Evolutionary conservation across 2,797 vertebrate genomes (phyloP).

Genomic region (Gymnopithys bicolor): DNA sequence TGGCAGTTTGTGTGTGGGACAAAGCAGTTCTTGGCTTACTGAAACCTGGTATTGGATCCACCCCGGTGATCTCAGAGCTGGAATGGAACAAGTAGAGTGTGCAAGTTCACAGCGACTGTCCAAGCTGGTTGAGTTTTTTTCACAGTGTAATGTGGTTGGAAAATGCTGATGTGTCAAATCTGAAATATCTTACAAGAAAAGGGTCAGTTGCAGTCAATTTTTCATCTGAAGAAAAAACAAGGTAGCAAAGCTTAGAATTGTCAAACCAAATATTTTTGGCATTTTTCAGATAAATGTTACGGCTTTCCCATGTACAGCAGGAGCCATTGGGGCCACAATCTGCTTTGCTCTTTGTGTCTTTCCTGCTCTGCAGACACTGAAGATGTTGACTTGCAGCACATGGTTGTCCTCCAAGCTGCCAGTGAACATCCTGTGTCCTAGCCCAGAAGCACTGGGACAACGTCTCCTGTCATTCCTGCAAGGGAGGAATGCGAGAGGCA

Average conservation of each 20-base stretch:
- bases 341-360: background rate
- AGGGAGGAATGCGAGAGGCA: background rate
- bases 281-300: background rate
- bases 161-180: constrained; percentile 31
- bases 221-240: constrained; percentile 3
- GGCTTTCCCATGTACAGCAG: background rate
- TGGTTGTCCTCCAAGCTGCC: background rate
- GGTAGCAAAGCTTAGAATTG: background rate
- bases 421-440: background rate
- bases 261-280: background rate
- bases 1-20: background rate
- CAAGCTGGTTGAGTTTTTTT: background rate
- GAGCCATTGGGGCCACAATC: background rate
- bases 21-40: background rate
- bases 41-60: background rate
- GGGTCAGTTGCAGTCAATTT: background rate
- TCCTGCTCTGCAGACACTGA: background rate
- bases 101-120: background rate
- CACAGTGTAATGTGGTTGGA: constrained; percentile 8
- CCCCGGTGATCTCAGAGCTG: constrained; percentile 8
- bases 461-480: background rate
- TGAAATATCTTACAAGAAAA: background rate
- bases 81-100: background rate
- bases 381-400: background rate
- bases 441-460: background rate